Evolutionary conservation across 1,140 invertebrate species (phyloP).

Genomic region (Hermatobates lingyangjiaoensis): DNA sequence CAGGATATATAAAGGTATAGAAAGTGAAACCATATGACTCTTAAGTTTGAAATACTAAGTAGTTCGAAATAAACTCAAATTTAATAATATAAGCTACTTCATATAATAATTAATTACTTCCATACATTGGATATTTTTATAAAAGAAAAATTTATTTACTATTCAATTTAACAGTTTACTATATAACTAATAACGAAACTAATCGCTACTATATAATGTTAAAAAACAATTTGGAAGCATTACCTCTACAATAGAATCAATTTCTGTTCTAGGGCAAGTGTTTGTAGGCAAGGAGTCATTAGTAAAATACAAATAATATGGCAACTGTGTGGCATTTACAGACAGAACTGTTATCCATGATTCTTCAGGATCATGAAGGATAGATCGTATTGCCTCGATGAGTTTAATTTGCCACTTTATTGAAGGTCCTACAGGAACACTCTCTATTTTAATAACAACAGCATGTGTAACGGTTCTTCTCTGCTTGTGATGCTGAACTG

Average conservation of each 20-base stretch:
- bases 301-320: slow-evolving; percentile 59
- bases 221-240: slow-evolving; percentile 16
- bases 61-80: neutral
- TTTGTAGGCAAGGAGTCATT: slow-evolving; percentile 65
- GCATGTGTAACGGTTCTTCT: slow-evolving; percentile 63
- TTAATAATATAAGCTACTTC: neutral
- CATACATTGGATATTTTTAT: neutral
- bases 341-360: slow-evolving; percentile 46
- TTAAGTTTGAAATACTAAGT: too few relatives aligned
- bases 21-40: too few relatives aligned
- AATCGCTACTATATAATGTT: neutral
- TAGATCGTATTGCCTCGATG: slow-evolving; percentile 40
- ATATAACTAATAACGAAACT: neutral
- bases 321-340: slow-evolving; percentile 32
- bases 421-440: slow-evolving; percentile 2
- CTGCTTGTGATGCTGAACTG: slow-evolving; percentile 61
- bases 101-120: neutral
- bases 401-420: slow-evolving; percentile 31
- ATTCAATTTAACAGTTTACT: too few relatives aligned
- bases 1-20: too few relatives aligned
- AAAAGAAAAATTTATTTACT: neutral
- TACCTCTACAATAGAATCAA: slow-evolving; percentile 46
- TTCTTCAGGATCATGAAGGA: slow-evolving; percentile 45
- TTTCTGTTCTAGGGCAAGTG: slow-evolving; percentile 48
- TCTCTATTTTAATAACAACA: slow-evolving; percentile 34